Percentiles rank a stretch among this genome's conserved stretches.
Conservation (phyloP, 2,888 invertebrate genomes). For the Epirrita christyi region DNA sequence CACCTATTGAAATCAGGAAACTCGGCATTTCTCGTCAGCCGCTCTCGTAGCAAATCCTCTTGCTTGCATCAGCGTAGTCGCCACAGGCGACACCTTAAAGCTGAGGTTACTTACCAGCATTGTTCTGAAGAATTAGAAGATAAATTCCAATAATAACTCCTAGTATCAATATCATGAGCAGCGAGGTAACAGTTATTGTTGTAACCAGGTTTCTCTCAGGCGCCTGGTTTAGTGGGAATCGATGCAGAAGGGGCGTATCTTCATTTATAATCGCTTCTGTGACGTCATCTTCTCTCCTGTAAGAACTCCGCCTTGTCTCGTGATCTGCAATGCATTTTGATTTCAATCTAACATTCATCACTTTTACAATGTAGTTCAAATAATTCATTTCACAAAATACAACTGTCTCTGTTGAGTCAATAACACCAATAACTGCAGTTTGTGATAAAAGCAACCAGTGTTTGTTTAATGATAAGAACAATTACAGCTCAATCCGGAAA, state of each 20-base stretch:
- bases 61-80: too few species aligned
- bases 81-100: too few species aligned
- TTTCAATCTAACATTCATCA: conserved; percentile 6
- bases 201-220: conserved; percentile 43
- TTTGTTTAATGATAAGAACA: conserved; percentile 14
- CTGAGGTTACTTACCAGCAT: conserved; percentile 57
- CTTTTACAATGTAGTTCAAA: background rate
- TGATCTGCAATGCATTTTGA: conserved; percentile 54
- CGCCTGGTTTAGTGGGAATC: conserved; percentile 45
- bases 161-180: conserved; percentile 57
- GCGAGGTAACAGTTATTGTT: conserved; percentile 51
- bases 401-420: background rate
- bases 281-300: conserved; percentile 41
- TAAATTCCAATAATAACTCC: conserved; percentile 70
- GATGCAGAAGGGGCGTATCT: conserved; percentile 58
- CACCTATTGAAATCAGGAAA: too few species aligned
- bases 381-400: conserved; percentile 8
- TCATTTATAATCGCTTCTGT: conserved; percentile 40
- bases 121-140: conserved; percentile 62
- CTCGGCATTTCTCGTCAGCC: too few species aligned
- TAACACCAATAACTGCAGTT: conserved; percentile 5
- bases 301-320: conserved; percentile 60
- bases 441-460: conserved; percentile 12
- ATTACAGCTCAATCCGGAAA: conserved; percentile 28
- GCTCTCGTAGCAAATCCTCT: too few species aligned